phyloP scores from a whole-genome alignment of 2,113 vertebrate genomes.

The Ariopsis seemanni region DNA sequence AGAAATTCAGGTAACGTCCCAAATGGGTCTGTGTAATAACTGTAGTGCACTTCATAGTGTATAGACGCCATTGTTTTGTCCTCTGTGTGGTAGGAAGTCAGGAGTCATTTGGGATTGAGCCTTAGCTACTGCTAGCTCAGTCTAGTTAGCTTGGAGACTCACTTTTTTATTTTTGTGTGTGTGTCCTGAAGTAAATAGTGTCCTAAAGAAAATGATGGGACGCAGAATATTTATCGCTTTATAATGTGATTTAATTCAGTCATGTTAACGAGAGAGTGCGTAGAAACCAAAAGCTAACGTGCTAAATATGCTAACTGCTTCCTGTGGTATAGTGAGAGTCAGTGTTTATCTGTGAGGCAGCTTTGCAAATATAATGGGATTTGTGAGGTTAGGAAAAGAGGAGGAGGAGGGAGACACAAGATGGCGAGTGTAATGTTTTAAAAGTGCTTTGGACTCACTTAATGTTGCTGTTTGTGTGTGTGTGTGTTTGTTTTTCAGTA shows the following conservation, averaged over 20 bases:
- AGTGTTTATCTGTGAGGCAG: not conserved
- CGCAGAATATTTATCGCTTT: not conserved
- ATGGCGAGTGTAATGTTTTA: not conserved
- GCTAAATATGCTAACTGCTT: not conserved
- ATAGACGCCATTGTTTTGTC: not conserved
- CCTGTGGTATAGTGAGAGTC: not conserved
- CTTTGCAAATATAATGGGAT: not conserved
- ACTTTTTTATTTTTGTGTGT: not conserved
- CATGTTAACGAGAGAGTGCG: not conserved
- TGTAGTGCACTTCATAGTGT: not conserved
- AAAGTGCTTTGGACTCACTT: not conserved
- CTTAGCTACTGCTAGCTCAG: no score
- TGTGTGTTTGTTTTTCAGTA: slow-evolving; percentile 57
- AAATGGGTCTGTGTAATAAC: not conserved
- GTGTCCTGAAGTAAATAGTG: not conserved
- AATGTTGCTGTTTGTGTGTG: not conserved
- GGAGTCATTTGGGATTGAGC: no score
- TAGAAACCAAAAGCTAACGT: not conserved
- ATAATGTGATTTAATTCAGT: not conserved
- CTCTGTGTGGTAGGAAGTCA: no score
- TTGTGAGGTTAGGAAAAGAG: no score
- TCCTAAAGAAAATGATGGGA: no score
- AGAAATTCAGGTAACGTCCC: no score
- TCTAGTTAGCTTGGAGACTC: not conserved
- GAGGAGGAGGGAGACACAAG: no score